Percentiles rank a stretch among this genome's conserved stretches.
Conservation (phyloP, 2,888 invertebrate genomes). For the Phengaris arion region DNA sequence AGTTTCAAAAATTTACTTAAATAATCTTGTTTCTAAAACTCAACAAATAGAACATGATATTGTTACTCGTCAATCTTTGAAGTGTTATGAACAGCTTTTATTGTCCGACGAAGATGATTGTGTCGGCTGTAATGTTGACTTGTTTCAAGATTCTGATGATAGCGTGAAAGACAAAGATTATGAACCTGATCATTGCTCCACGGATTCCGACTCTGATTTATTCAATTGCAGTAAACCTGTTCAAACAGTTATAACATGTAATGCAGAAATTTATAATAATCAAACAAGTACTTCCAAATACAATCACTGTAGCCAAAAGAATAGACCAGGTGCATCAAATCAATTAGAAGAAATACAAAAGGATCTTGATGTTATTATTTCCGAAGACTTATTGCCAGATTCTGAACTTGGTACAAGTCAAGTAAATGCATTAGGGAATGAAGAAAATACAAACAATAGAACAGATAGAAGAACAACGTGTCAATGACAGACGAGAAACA, state of each 20-base stretch:
- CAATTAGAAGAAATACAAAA: no score
- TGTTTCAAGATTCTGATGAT: slow-evolving; percentile 10
- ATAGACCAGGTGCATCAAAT: no score
- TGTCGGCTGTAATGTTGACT: background rate
- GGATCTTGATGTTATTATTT: no score
- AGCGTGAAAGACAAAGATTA: slow-evolving; percentile 5
- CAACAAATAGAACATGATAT: background rate
- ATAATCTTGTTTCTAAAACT: slow-evolving; percentile 9
- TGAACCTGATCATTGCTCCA: slow-evolving; percentile 7
- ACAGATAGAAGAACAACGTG: no score
- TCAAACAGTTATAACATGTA: background rate
- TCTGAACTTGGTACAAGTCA: no score
- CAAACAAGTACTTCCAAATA: background rate
- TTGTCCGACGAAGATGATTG: background rate
- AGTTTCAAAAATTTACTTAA: slow-evolving; percentile 1
- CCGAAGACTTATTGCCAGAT: no score
- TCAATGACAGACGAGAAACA: no score
- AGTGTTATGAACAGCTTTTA: slow-evolving; percentile 7
- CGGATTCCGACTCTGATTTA: slow-evolving; percentile 12
- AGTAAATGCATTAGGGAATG: no score
- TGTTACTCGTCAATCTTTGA: slow-evolving; percentile 5
- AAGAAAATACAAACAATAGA: no score
- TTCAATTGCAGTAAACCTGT: background rate
- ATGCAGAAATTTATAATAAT: background rate
- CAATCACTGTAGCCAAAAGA: no score